Evolutionary conservation across 2,888 invertebrate species (phyloP), one percentile per base, ranked within the genome.

Genomic region (Andrena hattorfiana): DNA sequence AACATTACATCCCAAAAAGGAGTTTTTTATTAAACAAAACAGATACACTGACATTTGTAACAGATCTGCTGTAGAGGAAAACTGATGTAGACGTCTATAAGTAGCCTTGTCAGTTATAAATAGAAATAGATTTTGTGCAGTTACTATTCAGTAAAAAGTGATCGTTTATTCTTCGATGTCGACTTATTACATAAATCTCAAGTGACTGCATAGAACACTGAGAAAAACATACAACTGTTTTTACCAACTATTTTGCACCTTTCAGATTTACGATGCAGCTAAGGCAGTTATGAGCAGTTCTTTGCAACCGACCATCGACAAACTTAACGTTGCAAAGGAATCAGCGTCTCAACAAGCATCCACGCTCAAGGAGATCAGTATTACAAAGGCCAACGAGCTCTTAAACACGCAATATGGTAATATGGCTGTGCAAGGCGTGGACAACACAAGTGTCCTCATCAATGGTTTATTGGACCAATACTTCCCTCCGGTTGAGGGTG

Each of bases 381-480:
- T 97, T 95, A 94, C 95, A 67, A 97, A 97, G 91, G 97, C 97
- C 28, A 97, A 97, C 92, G 96, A 96, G 67, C 95, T 97, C 67
- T 94, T 97, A 67, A 96, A 96, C 51, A 96, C 97, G 0, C 96
- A 96, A 74, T 96, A 96, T 90, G 97, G 97, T 8, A 95, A 95
- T 91, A 95, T 96, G 91, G 97, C 97, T 0, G 94, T 97, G 35
- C 95, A 95, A 89, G 95, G 97, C 76, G 95, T 97, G 23, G 97
- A 97, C 92, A 95, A 95, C 5, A 96, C 97, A 56, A 96, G 97
- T 49, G 95, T 95, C 1, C 95, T 96, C 84, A 96, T 97, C 35
- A 97, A 97, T 94, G 95, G 96, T 81, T 95, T 97, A 84, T 94
- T 97, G 16, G 97, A 97, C 94, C 96, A 96, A 89, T 97, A 97